Percentiles rank a stretch among this genome's conserved stretches.
Conservation (phyloP, 2,888 invertebrate genomes). For the Corbicula japonica region DNA sequence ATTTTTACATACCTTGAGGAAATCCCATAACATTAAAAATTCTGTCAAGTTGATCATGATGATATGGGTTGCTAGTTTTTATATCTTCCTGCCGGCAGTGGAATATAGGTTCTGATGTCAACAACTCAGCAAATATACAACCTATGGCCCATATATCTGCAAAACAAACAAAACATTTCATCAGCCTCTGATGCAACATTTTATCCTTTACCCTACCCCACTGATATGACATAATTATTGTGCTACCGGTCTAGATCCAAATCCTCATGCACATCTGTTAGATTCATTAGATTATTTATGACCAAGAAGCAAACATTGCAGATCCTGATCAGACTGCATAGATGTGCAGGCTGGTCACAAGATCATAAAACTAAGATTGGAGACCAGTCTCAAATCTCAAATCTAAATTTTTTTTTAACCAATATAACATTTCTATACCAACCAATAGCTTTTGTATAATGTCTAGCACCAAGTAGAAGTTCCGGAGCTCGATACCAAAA, state of each 20-base stretch:
- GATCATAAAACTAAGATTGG: no score
- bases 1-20: slow-evolving; percentile 89
- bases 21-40: slow-evolving; percentile 99
- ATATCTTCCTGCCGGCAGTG: slow-evolving; percentile 99
- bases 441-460: slow-evolving; percentile 99
- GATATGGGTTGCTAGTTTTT: slow-evolving; percentile 99
- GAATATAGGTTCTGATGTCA: slow-evolving; percentile 99
- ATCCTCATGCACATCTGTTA: no score
- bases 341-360: no score
- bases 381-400: no score
- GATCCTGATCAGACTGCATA: no score
- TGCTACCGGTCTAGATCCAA: no score
- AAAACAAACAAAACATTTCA: background rate
- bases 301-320: no score
- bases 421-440: slow-evolving; percentile 72
- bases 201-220: background rate
- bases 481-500: slow-evolving; percentile 99
- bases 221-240: background rate
- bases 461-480: slow-evolving; percentile 95
- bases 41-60: slow-evolving; percentile 98
- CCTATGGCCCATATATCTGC: slow-evolving; percentile 99
- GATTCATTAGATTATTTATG: no score
- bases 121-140: slow-evolving; percentile 99
- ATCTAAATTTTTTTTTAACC: no score
- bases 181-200: background rate